phyloP scores from a whole-genome alignment of 2,797 vertebrate genomes.

The Pelochelys cantorii region DNA sequence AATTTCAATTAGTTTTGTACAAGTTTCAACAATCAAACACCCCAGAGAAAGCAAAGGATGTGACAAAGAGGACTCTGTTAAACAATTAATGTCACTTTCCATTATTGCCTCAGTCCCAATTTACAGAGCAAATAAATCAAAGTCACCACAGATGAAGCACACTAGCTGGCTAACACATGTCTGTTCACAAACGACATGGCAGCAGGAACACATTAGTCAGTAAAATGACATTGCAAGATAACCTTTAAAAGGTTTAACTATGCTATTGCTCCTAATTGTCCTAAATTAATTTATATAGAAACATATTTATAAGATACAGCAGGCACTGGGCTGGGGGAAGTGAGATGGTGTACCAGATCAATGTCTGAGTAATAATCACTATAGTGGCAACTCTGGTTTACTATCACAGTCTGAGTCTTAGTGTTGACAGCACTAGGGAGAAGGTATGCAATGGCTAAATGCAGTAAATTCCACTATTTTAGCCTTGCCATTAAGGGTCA shows the following conservation, averaged over 20 bases:
- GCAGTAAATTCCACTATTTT: conserved; percentile 20
- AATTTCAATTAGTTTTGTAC: conserved; percentile 84
- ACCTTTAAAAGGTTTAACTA: conserved; percentile 72
- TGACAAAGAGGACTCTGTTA: conserved; percentile 86
- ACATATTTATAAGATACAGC: conserved; percentile 55
- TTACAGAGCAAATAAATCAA: conserved; percentile 97
- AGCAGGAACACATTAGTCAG: conserved; percentile 74
- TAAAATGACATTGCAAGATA: conserved; percentile 76
- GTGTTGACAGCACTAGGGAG: conserved; percentile 51
- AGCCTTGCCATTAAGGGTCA: conserved; percentile 16
- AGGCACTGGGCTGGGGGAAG: conserved; percentile 21
- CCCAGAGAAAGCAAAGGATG: conserved; percentile 86
- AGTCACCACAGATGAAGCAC: conserved; percentile 84
- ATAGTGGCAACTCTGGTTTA: conserved; percentile 39
- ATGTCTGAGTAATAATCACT: conserved; percentile 35
- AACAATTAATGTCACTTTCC: conserved; percentile 95
- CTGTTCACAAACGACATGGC: conserved; percentile 85
- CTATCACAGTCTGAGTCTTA: conserved; percentile 20
- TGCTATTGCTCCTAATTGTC: conserved; percentile 64
- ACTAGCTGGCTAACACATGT: conserved; percentile 76
- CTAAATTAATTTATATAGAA: conserved; percentile 73
- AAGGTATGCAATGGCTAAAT: not conserved
- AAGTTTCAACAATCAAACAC: conserved; percentile 86
- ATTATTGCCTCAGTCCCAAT: conserved; percentile 90
- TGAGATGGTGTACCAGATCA: not conserved